phyloP scores from a whole-genome alignment of 2,888 invertebrate genomes.

The Cerastis rubricosa region DNA sequence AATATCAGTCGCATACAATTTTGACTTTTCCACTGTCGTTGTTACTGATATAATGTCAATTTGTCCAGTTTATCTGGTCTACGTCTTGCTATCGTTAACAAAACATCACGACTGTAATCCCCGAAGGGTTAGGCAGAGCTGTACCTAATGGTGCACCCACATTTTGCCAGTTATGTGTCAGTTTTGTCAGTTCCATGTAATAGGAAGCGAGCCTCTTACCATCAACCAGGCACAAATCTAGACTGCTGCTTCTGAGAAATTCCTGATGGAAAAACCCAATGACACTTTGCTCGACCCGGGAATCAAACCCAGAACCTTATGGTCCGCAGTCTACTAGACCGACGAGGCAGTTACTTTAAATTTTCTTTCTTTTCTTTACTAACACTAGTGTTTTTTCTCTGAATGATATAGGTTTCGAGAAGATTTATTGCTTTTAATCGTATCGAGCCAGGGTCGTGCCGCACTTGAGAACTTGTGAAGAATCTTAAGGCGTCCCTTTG shows the following conservation, averaged over 20 bases:
- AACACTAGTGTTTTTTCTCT: neutral
- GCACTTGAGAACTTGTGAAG: constrained; percentile 15
- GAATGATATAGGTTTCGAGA: constrained; percentile 11
- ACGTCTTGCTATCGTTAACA: neutral
- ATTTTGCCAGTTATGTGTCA: neutral
- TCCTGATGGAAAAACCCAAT: neutral
- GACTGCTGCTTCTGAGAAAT: neutral
- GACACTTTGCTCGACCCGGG: neutral
- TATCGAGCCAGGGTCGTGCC: constrained; percentile 4
- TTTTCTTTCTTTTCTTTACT: neutral
- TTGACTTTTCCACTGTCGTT: neutral
- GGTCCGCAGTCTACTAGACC: neutral
- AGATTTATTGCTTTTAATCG: constrained; percentile 58
- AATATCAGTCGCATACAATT: neutral
- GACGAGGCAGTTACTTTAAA: neutral
- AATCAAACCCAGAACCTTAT: neutral
- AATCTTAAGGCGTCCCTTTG: constrained; percentile 13
- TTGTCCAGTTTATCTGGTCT: neutral
- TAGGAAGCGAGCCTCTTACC: neutral
- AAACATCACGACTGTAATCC: neutral
- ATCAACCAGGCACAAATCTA: neutral
- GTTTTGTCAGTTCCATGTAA: neutral
- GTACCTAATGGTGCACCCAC: neutral
- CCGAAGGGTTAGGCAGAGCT: neutral
- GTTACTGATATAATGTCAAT: neutral